phyloP scores from a whole-genome alignment of 2,113 vertebrate genomes.

The Spea multiplicata region DNA sequence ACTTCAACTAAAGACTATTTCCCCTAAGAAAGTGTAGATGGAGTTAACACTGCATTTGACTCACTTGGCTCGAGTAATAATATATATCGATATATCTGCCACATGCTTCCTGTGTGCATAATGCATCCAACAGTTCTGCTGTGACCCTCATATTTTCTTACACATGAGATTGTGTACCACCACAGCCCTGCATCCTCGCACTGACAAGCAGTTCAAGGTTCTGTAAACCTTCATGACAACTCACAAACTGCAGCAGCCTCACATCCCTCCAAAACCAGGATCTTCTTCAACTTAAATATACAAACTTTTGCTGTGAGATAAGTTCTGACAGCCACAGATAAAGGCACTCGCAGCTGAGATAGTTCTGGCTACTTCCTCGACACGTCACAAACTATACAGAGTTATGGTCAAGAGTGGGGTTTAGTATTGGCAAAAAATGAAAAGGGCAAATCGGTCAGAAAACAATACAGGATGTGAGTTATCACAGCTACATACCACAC shows the following conservation, averaged over 20 bases:
- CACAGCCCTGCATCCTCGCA: constrained; percentile 55
- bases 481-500: no score
- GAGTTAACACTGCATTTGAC: no score
- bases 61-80: no score
- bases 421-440: no score
- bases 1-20: no score
- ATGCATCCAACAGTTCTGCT: constrained; percentile 49
- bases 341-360: constrained; percentile 55
- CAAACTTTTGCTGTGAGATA: constrained; percentile 65
- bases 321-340: constrained; percentile 70
- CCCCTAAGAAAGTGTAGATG: no score
- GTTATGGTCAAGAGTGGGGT: constrained; percentile 46
- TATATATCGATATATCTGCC: neutral
- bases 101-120: neutral
- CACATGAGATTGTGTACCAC: constrained; percentile 57
- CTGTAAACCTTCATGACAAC: constrained; percentile 49
- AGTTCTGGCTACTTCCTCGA: constrained; percentile 54
- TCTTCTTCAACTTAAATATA: constrained; percentile 69
- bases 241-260: constrained; percentile 53
- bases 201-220: constrained; percentile 52
- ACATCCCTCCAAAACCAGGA: constrained; percentile 56
- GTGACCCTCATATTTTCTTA: constrained; percentile 67
- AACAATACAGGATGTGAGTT: no score
- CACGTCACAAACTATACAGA: constrained; percentile 53
- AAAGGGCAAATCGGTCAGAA: no score